Base-by-base conservation (phyloP, 2,888 invertebrate species). In the Agrochola lychnidis region DNA sequence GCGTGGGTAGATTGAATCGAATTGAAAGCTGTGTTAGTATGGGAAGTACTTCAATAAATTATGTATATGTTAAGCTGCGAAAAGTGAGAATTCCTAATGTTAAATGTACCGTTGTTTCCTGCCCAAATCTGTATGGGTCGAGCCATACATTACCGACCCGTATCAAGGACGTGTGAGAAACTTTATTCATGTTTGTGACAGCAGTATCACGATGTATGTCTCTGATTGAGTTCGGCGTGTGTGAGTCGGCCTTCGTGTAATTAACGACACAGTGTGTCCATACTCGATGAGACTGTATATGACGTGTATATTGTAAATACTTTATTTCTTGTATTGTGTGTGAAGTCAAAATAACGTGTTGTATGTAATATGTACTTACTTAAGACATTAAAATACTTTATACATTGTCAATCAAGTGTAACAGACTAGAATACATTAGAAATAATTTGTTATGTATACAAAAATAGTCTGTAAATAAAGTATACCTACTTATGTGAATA, bases 101-200 rank as follows among this genome's bases (percentile, higher is more conserved):
- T 80, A 70, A 76, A 85, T 79, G 71, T 75, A 79, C 72, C 63
- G 79, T 79, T 61, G 70, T 80, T 73, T 85, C 70, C 83, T 51
- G 25, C 70, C 77, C 51, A 69, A 79, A 69, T 75, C 62, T 72
- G 73, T 62, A 42, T 76, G 80, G 83, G 77, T 82, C 75, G 75
- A 40, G 66, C 64, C 73, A 78, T 77, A 82, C 70, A 82, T 83
- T 73, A 78, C 73, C 63, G 48, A 48, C 45, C 45, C 51, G 62
- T 81, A 81, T 75, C 83, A 80, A 74, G 84, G 79, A 70, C 71
- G 61, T 59, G 61, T 42, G 79, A 67, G 64, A 12, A 79, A 79
- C 71, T 79, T 73, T 73, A 75, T 73, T 80, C 82, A 70, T 63
- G 73, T 79, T 63, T 57, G 75, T 76, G 85, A 64, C 75, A 64